Base-by-base conservation (phyloP, 2,113 vertebrate species). In the Empidonax alnorum region DNA sequence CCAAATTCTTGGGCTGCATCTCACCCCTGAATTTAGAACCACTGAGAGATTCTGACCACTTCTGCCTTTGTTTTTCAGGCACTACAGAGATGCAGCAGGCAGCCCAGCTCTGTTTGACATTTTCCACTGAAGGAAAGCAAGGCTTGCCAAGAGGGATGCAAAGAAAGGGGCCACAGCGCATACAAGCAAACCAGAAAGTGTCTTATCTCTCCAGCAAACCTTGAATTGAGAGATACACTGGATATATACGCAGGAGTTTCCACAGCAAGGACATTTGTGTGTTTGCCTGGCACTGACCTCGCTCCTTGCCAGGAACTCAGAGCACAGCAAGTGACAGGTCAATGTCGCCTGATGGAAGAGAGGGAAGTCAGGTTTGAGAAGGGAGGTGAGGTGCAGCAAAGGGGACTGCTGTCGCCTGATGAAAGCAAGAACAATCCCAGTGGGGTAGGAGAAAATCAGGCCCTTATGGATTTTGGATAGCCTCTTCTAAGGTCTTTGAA, bases 131-230 rank as follows among this genome's bases (percentile, higher is more conserved):
- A 53, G 47, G 47, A 67, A 86, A 74, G 76, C 55, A 77, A 53
- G 42, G 61, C 37, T 74, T 41, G 63, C 46, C 44, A 17, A 0
- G 2, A 72, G 33, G 50, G 33, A 55, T 0, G 2, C 44, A 25
- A 68, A 53, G 39, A 73, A 55, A 73, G 33, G 14, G 73, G 35
- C 59, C 52, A 50, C 35, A 65, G 80, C 65, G n/a, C 68, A 87
- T 33, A 76, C 25, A 93, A 93, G 86, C 87, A 71, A 91, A 73
- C 66, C 82, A 49, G 73, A 62, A 49, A 79, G 39, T 14, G 24
- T 15, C 79, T 94, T 95, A 96, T 97, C 95, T 91, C 79, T 58
- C 42, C 63, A 63, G 61, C 10, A 73, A 94, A 84, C 96, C 96
- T 97, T 97, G 97, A 96, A 31, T 10, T 25, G 58, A 74, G 85